phyloP scores from a whole-genome alignment of 2,113 vertebrate genomes.

The Boleophthalmus pectinirostris region DNA sequence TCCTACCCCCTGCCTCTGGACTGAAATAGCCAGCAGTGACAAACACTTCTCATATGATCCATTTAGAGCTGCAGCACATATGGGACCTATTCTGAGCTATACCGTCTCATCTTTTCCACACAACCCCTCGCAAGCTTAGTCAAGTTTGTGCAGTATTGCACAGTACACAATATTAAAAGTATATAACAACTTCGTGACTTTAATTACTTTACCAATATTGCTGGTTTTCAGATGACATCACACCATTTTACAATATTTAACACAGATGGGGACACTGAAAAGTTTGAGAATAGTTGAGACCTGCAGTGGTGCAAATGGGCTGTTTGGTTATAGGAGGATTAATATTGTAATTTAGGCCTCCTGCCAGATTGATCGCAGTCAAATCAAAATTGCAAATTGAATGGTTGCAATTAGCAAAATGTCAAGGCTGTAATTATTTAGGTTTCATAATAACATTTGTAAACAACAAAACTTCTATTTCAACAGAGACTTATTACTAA shows the following conservation, averaged over 20 bases:
- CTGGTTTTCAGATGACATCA: too few relatives aligned
- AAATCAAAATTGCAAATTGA: too few relatives aligned
- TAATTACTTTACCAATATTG: not conserved
- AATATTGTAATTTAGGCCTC: too few relatives aligned
- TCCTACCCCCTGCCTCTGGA: not conserved
- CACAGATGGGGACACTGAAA: too few relatives aligned
- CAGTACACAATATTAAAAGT: not conserved
- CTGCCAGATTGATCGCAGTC: not conserved
- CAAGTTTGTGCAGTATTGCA: not conserved
- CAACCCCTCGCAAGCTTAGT: not conserved
- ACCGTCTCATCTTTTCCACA: conserved; percentile 3
- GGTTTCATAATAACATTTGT: not conserved
- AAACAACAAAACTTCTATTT: too few relatives aligned
- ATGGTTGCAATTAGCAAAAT: not conserved
- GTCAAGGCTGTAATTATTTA: not conserved
- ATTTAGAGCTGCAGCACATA: conserved; percentile 45
- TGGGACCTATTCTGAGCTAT: conserved; percentile 1
- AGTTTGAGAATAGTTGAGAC: not conserved
- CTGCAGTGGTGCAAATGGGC: not conserved
- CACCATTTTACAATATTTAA: too few relatives aligned
- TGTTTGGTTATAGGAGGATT: too few relatives aligned
- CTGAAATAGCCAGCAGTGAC: conserved; percentile 56
- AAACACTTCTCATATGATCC: conserved; percentile 53
- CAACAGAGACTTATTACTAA: not conserved
- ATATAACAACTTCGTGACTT: not conserved